phyloP scores from a whole-genome alignment of 2,888 invertebrate species.

The Trissoscelio sp. region DNA sequence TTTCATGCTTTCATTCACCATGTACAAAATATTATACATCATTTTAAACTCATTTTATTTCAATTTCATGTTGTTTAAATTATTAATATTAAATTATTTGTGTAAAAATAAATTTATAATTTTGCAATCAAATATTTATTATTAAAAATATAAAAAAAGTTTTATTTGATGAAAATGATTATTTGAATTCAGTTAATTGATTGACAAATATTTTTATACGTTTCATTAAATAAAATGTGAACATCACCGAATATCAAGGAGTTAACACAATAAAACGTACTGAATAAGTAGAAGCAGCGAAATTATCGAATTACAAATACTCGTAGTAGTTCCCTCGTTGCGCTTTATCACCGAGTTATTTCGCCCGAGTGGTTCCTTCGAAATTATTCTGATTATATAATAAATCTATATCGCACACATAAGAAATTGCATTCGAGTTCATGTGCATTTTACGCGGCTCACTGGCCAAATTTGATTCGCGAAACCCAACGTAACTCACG shows the following conservation, averaged over 20 bases:
- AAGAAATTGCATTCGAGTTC: constrained; percentile 55
- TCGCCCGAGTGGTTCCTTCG: constrained; percentile 22
- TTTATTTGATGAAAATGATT: too few species aligned
- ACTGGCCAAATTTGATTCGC: constrained; percentile 51
- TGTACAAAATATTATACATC: too few species aligned
- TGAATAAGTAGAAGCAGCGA: constrained; percentile 8
- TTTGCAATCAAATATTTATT: too few species aligned
- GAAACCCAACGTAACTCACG: constrained; percentile 23
- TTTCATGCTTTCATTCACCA: too few species aligned
- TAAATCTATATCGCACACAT: constrained; percentile 51
- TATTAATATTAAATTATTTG: too few species aligned
- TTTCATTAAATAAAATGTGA: too few species aligned
- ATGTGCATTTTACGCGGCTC: constrained; percentile 40
- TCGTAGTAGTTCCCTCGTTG: constrained; percentile 4
- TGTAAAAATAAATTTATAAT: too few species aligned
- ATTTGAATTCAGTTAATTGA: too few species aligned
- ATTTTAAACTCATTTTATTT: too few species aligned
- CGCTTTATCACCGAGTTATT: constrained; percentile 38
- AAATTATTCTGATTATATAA: constrained; percentile 54
- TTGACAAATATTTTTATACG: too few species aligned
- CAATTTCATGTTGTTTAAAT: too few species aligned
- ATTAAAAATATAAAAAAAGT: too few species aligned
- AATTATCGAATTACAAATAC: constrained; percentile 31
- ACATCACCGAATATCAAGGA: neutral
- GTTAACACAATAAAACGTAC: neutral